Base-by-base conservation (phyloP, 92 coral and sea anemone genomes). In the Siderastrea radians region DNA sequence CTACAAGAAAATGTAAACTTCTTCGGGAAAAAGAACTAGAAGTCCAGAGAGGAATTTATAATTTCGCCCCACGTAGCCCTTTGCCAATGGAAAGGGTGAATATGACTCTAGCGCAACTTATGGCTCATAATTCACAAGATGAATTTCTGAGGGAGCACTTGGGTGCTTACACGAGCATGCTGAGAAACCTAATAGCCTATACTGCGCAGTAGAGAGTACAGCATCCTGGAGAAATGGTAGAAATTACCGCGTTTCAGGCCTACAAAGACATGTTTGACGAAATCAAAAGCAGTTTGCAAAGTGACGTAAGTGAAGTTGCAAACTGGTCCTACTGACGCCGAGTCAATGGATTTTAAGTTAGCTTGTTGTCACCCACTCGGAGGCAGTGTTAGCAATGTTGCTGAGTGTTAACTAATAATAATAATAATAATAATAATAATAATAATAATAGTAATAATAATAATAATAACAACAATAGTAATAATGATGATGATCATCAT, bases 1-100 rank as follows among this genome's bases (percentile, higher is more conserved):
- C 89, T 5, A 1, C 82, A 3, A 19, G 3, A 46, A 2, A 66
- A 0, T 85, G 89, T 49, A 44, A 26, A 57, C 4, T 7, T 78
- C 7, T 19, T 16, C 70, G 89, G 12, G 58, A 52, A 43, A 17
- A 54, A 9, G 68, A 68, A 11, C 68, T 85, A 13, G 75, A 10
- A 16, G 44, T 8, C 1, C 89, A 85, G 71, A 77, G 8, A 14
- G 53, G 73, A 3, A n/a, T 77, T 43, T 85, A 50, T 57, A 75
- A 78, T 17, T 67, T 85, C 16, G 84, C 76, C 0, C 1, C 45
- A 46, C 76, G 89, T 5, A 13, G 14, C 1, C 72, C 68, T 11
- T 26, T 85, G 1, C 76, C 83, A 1, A 75, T 67, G 84, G 84
- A 84, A 7, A 17, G 77, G 59, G 77, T 85, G 1, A 85, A 85